phyloP scores from a whole-genome alignment of 2,797 vertebrate species.

The Cynopterus sphinx region DNA sequence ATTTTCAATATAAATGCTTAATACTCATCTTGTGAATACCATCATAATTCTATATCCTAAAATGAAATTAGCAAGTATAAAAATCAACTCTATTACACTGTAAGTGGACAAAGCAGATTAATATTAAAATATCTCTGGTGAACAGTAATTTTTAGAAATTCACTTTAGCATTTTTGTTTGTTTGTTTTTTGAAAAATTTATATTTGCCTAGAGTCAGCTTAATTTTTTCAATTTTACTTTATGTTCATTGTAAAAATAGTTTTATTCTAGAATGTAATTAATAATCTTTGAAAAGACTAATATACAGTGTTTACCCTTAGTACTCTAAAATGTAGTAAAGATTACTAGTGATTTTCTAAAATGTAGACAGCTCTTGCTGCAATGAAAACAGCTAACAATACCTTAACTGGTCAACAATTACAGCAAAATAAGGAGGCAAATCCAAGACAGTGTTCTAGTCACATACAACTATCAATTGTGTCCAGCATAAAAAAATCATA shows the following conservation, averaged over 20 bases:
- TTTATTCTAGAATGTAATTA: slow-evolving; percentile 17
- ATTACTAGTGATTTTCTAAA: not conserved
- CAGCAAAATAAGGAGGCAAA: not conserved
- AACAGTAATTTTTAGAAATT: slow-evolving; percentile 1
- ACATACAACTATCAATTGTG: not conserved
- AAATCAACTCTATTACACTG: not conserved
- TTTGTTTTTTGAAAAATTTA: not conserved
- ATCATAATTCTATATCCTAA: not conserved
- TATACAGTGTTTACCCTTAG: not conserved
- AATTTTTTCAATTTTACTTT: slow-evolving; percentile 48
- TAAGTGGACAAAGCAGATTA: not conserved
- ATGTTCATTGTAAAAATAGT: slow-evolving; percentile 8
- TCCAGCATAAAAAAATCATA: slow-evolving; percentile 6
- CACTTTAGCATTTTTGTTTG: not conserved
- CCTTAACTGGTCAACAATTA: not conserved
- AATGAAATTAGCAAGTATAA: slow-evolving; percentile 12
- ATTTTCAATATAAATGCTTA: not conserved
- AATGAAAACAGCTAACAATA: not conserved
- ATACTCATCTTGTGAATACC: not conserved
- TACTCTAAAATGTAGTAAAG: not conserved
- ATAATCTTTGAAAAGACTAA: not conserved
- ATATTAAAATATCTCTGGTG: not conserved
- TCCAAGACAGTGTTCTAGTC: not conserved
- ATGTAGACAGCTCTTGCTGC: not conserved
- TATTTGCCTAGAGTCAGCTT: not conserved